A percentile compares a stretch with the other conserved stretches of the same genome.
These are phyloP conservation scores for Fistularia tabacaria DNA, from an alignment of 2,797 vertebrate species.

Conservation along the genomic window DNA sequence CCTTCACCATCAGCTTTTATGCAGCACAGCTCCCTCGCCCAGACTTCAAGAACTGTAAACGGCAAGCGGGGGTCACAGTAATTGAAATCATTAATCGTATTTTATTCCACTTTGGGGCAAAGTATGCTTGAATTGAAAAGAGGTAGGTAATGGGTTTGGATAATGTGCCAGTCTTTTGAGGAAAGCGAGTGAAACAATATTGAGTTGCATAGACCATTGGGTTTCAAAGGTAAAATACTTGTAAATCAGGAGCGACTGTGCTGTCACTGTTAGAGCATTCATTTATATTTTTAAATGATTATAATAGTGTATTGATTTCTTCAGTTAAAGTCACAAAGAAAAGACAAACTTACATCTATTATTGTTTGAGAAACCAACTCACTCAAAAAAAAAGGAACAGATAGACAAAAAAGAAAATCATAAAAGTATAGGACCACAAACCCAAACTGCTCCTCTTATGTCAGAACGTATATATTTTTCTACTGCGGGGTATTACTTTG, in stretches of 20 bases:
- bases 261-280: conserved; percentile 39
- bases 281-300: conserved; percentile 42
- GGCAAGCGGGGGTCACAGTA: conserved; percentile 63
- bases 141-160: conserved; percentile 58
- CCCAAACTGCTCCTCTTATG: too few species aligned
- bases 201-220: conserved; percentile 46
- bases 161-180: conserved; percentile 54
- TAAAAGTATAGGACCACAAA: too few species aligned
- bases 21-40: conserved; percentile 55
- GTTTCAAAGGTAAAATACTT: conserved; percentile 46
- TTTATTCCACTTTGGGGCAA: conserved; percentile 74
- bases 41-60: conserved; percentile 69
- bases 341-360: background rate
- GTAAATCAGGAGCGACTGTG: conserved; percentile 39
- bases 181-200: conserved; percentile 56
- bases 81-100: conserved; percentile 78
- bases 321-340: conserved; percentile 15
- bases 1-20: conserved; percentile 68
- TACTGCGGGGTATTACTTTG: too few species aligned
- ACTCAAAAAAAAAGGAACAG: too few species aligned
- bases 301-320: conserved; percentile 37
- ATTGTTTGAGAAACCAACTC: background rate
- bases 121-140: conserved; percentile 65
- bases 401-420: too few species aligned
- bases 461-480: too few species aligned